phyloP scores from a whole-genome alignment of 2,113 vertebrate species.

The Zapornia atra region DNA sequence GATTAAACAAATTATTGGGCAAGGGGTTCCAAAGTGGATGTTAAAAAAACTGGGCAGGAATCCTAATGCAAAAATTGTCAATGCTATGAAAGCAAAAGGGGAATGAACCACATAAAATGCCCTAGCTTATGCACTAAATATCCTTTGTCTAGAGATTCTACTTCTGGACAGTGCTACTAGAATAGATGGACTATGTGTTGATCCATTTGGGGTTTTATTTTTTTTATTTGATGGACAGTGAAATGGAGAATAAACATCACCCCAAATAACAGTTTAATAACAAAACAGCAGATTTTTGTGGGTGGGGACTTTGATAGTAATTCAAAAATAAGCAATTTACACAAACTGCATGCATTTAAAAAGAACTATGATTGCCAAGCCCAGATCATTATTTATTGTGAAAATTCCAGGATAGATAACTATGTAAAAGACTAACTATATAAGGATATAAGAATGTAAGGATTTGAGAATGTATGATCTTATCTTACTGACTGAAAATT shows the following conservation, averaged over 20 bases:
- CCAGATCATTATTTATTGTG: not conserved
- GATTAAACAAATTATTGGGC: not conserved
- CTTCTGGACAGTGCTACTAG: not conserved
- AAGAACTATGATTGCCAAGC: not conserved
- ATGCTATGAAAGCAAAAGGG: not conserved
- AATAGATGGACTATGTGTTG: not conserved
- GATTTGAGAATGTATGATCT: not conserved
- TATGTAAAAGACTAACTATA: not conserved
- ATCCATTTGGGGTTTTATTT: not conserved
- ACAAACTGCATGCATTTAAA: not conserved
- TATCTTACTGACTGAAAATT: not conserved
- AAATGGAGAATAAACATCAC: not conserved
- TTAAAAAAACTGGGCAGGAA: not conserved
- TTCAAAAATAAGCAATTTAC: not conserved
- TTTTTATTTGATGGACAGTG: not conserved
- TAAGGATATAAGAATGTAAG: not conserved
- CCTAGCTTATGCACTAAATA: accelerated
- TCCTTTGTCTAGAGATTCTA: not conserved
- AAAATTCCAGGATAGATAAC: not conserved
- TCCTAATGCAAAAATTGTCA: not conserved
- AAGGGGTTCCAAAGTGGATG: not conserved
- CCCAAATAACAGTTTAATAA: not conserved
- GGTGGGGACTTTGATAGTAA: not conserved
- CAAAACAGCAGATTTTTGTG: not conserved
- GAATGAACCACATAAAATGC: not conserved